Conservation (phyloP, 2,797 vertebrate genomes). For the Ciconia nigra region DNA sequence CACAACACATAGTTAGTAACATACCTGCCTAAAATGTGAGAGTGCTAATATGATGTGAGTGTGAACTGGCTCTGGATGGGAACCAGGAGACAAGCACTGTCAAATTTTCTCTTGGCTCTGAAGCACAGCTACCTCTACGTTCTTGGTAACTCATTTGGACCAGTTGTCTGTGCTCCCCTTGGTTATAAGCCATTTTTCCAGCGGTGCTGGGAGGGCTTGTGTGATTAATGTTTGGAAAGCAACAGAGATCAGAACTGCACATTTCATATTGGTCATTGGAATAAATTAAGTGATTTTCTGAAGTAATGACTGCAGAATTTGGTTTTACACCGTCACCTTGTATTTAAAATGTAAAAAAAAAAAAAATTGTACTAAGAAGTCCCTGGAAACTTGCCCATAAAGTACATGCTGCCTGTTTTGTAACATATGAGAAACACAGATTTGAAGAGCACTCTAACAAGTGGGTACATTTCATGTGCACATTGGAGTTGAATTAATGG, state of each 20-base stretch:
- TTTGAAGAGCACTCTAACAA: not conserved
- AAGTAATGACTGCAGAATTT: not conserved
- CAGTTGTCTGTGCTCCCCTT: not conserved
- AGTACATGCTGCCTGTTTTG: not conserved
- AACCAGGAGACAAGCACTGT: not conserved
- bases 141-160: not conserved
- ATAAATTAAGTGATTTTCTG: not conserved
- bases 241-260: not conserved
- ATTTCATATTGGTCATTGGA: not conserved
- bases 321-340: not conserved
- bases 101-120: not conserved
- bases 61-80: not conserved
- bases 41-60: not conserved
- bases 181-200: not conserved
- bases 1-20: not conserved
- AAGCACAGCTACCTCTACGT: not conserved
- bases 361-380: not conserved
- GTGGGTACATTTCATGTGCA: not conserved
- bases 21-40: not conserved
- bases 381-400: not conserved
- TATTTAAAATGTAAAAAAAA: not conserved
- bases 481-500: not conserved
- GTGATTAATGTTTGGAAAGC: not conserved
- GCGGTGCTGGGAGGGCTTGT: not conserved
- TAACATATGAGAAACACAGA: not conserved